Evolutionary conservation across 2,888 invertebrate species (phyloP).

Genomic region (Drosophila nr. perissopoda): DNA sequence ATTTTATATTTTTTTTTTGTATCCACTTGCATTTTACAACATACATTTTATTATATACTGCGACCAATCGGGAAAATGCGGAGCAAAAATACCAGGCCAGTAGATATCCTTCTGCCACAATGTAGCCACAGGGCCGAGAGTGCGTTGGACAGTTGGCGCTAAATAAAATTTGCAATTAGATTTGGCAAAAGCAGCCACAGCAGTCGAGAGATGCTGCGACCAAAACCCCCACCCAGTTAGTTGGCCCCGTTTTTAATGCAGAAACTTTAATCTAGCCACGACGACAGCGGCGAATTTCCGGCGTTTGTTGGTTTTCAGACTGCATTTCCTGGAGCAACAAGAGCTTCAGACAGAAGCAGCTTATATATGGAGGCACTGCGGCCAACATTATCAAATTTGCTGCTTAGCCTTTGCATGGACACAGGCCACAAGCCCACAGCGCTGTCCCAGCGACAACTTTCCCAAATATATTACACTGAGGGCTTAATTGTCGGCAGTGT

Average conservation of each 20-base stretch:
- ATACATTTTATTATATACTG: conserved; percentile 71
- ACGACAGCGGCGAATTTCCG: conserved; percentile 66
- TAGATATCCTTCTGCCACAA: conserved; percentile 44
- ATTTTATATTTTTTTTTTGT: conserved; percentile 25
- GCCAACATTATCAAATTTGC: conserved; percentile 70
- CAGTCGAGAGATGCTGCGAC: conserved; percentile 30
- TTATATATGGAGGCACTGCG: conserved; percentile 29
- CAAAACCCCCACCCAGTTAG: conserved; percentile 11
- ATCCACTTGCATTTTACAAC: conserved; percentile 44
- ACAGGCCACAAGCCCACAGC: conserved; percentile 20
- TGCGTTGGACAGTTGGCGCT: conserved; percentile 41
- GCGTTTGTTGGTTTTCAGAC: conserved; percentile 70
- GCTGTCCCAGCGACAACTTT: conserved; percentile 19
- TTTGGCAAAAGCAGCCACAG: conserved; percentile 68
- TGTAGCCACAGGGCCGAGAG: conserved; percentile 45
- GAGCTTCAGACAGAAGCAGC: conserved; percentile 19
- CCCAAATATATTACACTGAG: conserved; percentile 46
- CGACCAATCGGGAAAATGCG: conserved; percentile 49
- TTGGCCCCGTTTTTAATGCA: conserved; percentile 66
- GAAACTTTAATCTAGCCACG: conserved; percentile 69
- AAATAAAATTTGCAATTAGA: conserved; percentile 79
- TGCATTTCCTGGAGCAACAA: conserved; percentile 62
- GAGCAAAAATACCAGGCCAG: conserved; percentile 23
- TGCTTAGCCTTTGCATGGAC: conserved; percentile 50
- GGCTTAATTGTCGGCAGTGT: conserved; percentile 47